A percentile compares a stretch with the other conserved stretches of the same genome.
These are phyloP conservation scores for Herpetotheres cachinnans DNA, from an alignment of 2,113 vertebrate genomes.

Conservation along the genomic window DNA sequence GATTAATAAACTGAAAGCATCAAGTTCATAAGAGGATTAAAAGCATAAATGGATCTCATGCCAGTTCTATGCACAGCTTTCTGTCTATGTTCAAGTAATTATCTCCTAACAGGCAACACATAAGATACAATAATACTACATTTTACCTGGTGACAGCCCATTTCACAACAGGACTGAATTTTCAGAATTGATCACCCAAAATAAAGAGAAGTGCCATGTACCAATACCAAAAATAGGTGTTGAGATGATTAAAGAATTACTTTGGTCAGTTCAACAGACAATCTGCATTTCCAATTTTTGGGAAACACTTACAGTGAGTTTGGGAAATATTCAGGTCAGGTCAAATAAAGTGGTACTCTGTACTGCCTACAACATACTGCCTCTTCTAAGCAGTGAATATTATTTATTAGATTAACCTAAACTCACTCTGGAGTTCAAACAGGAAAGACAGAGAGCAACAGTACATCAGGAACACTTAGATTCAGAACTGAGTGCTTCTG, in stretches of 20 bases:
- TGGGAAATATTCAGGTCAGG: not conserved
- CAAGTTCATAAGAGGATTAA: conserved; percentile 15
- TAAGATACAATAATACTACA: not conserved
- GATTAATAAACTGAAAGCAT: conserved; percentile 8
- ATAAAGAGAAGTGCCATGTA: not conserved
- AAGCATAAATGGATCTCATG: not conserved
- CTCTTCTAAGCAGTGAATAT: not conserved
- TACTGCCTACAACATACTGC: not conserved
- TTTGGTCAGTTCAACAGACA: not conserved
- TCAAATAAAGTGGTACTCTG: not conserved
- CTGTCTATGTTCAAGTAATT: not conserved
- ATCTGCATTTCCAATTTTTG: not conserved
- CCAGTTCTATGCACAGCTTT: not conserved
- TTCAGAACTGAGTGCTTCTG: not conserved
- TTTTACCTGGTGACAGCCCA: not conserved
- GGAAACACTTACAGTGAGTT: not conserved
- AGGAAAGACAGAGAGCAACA: not conserved
- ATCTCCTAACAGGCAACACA: not conserved
- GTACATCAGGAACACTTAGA: not conserved
- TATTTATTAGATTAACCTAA: not conserved
- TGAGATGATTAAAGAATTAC: not conserved
- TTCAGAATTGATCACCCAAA: not conserved
- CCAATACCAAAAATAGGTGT: not conserved
- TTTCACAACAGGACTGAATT: not conserved
- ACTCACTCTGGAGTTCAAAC: not conserved